Percentiles rank a stretch among this genome's conserved stretches.
These are phyloP conservation scores for Natrix natrix DNA, from an alignment of 2,797 vertebrate genomes.

Conservation along the genomic window DNA sequence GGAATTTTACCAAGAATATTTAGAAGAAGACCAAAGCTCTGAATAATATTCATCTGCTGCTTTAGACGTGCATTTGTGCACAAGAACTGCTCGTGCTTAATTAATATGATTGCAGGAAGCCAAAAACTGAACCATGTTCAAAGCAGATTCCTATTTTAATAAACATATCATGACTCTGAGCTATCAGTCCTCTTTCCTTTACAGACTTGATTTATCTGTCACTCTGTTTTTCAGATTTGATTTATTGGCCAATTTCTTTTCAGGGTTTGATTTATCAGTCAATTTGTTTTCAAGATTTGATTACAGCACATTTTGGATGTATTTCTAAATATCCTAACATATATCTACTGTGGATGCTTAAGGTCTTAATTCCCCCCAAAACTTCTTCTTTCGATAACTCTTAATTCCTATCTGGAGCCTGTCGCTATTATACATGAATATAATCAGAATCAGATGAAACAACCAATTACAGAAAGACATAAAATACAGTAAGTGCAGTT, in stretches of 20 bases:
- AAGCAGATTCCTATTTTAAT: constrained; percentile 55
- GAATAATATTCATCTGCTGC: neutral
- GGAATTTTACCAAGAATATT: neutral
- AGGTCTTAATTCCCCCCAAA: constrained; percentile 65
- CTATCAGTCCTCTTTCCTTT: constrained; percentile 62
- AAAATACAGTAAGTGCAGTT: constrained; percentile 65
- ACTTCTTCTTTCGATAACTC: constrained; percentile 62
- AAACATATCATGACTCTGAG: constrained; percentile 60
- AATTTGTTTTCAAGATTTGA: constrained; percentile 73
- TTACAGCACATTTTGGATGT: constrained; percentile 69
- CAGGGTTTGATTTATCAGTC: constrained; percentile 67
- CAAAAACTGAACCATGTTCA: constrained; percentile 25
- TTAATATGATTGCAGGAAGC: constrained; percentile 9
- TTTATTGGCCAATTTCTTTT: constrained; percentile 69
- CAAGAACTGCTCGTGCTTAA: constrained; percentile 40
- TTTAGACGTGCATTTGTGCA: neutral
- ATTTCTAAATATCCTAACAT: constrained; percentile 66
- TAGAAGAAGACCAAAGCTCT: neutral
- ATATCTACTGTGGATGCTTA: constrained; percentile 55
- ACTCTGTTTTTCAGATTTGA: constrained; percentile 68
- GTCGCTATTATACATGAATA: constrained; percentile 55
- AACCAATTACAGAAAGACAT: constrained; percentile 62
- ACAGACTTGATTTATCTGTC: constrained; percentile 69
- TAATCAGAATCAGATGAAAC: constrained; percentile 70
- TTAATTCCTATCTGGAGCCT: constrained; percentile 46